Evolutionary conservation across 1,140 invertebrate genomes (phyloP), one percentile per base, ranked within the genome.

Genomic region (Papilio dardanus): DNA sequence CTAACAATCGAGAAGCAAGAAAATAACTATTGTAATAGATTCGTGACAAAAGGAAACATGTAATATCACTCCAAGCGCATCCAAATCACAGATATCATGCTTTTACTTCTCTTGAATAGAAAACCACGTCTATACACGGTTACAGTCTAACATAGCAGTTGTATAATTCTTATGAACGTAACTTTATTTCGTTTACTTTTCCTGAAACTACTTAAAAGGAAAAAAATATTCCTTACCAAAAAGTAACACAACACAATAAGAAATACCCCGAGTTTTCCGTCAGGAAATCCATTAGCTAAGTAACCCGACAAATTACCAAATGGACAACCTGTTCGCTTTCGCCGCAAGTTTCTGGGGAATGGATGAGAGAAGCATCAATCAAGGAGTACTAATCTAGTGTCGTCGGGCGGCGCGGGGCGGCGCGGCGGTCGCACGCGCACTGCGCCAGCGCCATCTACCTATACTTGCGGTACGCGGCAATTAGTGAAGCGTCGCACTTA

Each of bases 301-400:
- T 66, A 66, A 35, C 65, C 65, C 65, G 65, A 35, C 65, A 66
- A 66, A 66, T 66, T 66, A 66, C 65, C 8, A 66, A 66, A 66
- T 66, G 31, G 65, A 66, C 65, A 66, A 66, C 65, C 28, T 66
- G 65, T 35, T 66, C 31, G 30, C 30, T 33, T 66, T 35, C 31
- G 28, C 16, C 31, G n/a, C 65, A 66, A 62, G 54, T 62, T 62
- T 28, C 21, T 28, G 54, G 16, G 65, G 65, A 35, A 67, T 67
- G 33, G 19, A 67, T 67, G 65, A 33, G 65, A 10, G 31, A 16
- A 35, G 31, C 65, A 67, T 67, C 65, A 67, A 67, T 67, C 65
- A 67, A 35, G 65, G 30, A 67, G 65, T 30, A 19, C 65, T 67
- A 67, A 67, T 67, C 30, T 67, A n/a, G 24, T 67, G 65, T 67